A percentile compares a stretch with the other conserved stretches of the same genome.
Evolutionary conservation across 2,113 vertebrate species (phyloP).

Genomic region (Vulpes lagopus): DNA sequence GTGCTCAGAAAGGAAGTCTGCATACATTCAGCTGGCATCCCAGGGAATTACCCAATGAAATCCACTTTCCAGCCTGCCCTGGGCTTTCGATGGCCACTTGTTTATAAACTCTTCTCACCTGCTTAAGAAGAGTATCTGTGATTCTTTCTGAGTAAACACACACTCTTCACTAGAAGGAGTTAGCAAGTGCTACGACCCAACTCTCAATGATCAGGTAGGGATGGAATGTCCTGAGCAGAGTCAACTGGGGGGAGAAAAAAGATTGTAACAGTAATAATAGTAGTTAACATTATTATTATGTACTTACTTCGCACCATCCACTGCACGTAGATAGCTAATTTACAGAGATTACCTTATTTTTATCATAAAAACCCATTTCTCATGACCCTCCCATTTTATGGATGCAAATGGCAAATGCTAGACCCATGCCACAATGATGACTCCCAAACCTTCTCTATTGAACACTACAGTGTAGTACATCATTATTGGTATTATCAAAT

Average conservation of each 20-base stretch:
- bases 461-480: neutral
- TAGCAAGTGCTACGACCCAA: neutral
- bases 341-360: neutral
- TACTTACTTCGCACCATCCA: neutral
- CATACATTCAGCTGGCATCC: neutral
- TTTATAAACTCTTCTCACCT: neutral
- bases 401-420: neutral
- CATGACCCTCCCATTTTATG: neutral
- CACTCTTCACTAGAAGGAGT: neutral
- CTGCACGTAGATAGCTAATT: neutral
- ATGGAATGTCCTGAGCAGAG: neutral
- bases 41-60: neutral
- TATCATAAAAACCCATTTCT: neutral
- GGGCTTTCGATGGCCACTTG: neutral
- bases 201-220: no score
- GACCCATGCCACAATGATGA: neutral
- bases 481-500: neutral
- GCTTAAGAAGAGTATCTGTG: neutral
- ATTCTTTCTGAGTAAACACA: constrained; percentile 1
- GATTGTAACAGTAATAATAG: neutral
- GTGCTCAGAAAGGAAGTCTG: neutral
- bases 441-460: neutral
- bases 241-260: neutral
- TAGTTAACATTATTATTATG: neutral
- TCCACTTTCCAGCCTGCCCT: neutral